phyloP scores from a whole-genome alignment of 2,113 vertebrate species.

The Neoarius graeffei region DNA sequence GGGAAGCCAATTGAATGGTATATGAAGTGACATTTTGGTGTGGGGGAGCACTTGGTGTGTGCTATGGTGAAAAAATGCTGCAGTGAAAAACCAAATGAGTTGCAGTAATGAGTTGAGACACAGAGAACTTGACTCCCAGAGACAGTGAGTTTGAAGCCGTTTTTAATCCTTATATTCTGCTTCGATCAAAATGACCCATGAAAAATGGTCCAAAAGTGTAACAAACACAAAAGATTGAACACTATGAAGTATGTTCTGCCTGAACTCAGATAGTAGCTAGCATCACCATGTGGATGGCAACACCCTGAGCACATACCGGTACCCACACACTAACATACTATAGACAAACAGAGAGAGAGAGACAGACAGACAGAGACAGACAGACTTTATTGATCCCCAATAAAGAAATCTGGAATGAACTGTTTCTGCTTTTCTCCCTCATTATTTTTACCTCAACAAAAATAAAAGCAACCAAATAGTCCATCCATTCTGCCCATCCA shows the following conservation, averaged over 20 bases:
- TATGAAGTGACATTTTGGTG: slow-evolving; percentile 2
- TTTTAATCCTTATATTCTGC: not conserved
- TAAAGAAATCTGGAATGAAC: no score
- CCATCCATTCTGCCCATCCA: no score
- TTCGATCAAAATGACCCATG: not conserved
- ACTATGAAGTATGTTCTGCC: not conserved
- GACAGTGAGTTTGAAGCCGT: not conserved
- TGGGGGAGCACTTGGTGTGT: not conserved
- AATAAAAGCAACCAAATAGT: no score
- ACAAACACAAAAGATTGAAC: not conserved
- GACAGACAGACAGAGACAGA: no score
- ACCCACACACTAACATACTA: not conserved
- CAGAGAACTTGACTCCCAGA: not conserved
- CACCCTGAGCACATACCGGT: not conserved
- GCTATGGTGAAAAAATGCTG: not conserved
- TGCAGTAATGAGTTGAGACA: not conserved
- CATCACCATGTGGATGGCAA: not conserved
- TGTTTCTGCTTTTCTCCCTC: no score
- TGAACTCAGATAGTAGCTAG: not conserved
- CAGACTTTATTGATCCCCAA: no score
- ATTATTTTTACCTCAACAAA: no score
- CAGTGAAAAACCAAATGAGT: not conserved
- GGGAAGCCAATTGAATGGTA: not conserved
- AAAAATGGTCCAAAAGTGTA: not conserved
- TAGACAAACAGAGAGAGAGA: no score